Evolutionary conservation across 2,888 invertebrate species (phyloP).

Genomic region (Napeogenes sylphis): DNA sequence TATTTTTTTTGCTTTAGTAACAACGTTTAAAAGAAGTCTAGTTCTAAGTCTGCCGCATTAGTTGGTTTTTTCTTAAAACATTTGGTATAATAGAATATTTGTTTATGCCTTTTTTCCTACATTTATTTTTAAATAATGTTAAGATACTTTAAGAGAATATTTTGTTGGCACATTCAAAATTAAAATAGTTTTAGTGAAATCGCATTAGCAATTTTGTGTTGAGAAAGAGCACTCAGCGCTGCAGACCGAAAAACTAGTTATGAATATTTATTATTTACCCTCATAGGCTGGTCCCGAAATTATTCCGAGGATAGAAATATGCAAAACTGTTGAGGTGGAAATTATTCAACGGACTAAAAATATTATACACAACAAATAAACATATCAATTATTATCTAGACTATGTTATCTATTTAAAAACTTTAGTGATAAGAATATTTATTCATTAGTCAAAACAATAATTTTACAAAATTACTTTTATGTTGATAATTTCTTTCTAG

Average conservation of each 20-base stretch:
- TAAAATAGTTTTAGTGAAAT: conserved; percentile 25
- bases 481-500: too few relatives aligned
- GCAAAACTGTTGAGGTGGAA: conserved; percentile 26
- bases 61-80: too few relatives aligned
- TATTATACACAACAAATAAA: conserved; percentile 16
- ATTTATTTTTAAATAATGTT: neutral
- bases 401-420: too few relatives aligned
- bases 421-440: too few relatives aligned
- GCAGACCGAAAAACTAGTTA: conserved; percentile 34
- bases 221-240: conserved; percentile 32
- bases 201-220: conserved; percentile 36
- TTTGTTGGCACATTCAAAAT: conserved; percentile 7
- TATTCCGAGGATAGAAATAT: conserved; percentile 28
- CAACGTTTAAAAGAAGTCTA: too few relatives aligned
- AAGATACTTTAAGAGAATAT: neutral
- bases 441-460: too few relatives aligned
- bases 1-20: too few relatives aligned
- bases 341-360: conserved; percentile 25
- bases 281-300: conserved; percentile 30
- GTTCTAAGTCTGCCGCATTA: too few relatives aligned
- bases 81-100: too few relatives aligned
- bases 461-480: too few relatives aligned
- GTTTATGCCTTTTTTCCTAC: too few relatives aligned
- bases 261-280: conserved; percentile 40
- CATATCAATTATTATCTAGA: neutral